These are phyloP conservation scores for Samia ricini DNA, from an alignment of 1,140 invertebrate species.

Conservation along the genomic window DNA sequence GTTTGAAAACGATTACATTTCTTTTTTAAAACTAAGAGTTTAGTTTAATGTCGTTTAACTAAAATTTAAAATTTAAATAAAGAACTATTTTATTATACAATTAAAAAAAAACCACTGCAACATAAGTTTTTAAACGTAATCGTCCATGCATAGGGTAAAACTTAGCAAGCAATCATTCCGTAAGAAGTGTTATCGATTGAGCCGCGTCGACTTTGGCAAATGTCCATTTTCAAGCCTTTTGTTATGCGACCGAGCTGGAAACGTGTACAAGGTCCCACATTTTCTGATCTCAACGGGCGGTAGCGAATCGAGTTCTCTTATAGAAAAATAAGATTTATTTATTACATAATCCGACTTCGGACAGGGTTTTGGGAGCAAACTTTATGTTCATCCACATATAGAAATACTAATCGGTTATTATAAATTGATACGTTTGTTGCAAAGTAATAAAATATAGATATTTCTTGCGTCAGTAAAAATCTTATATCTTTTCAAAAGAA, in stretches of 20 bases:
- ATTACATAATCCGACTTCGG: neutral
- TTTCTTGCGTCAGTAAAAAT: too few relatives aligned
- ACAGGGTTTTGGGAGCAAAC: neutral
- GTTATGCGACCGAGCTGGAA: constrained; percentile 29
- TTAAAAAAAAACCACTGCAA: neutral
- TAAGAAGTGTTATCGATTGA: constrained; percentile 33
- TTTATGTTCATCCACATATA: neutral
- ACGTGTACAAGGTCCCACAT: constrained; percentile 22
- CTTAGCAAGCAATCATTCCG: neutral
- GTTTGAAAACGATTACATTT: too few relatives aligned
- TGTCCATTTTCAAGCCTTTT: constrained; percentile 39
- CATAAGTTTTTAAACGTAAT: neutral
- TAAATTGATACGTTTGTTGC: too few relatives aligned
- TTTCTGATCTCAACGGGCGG: constrained; percentile 19
- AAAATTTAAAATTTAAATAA: too few relatives aligned
- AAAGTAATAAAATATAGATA: too few relatives aligned
- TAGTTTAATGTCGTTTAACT: too few relatives aligned
- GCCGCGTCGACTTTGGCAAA: constrained; percentile 33
- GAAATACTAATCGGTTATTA: neutral
- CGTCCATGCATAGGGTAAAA: neutral
- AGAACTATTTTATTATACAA: too few relatives aligned
- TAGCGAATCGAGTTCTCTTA: constrained; percentile 12
- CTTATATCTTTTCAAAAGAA: too few relatives aligned
- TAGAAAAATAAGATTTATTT: constrained; percentile 11
- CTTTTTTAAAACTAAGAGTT: too few relatives aligned